These are phyloP conservation scores for Leucoraja ocellata DNA, from an alignment of 2,797 vertebrate genomes.

Conservation along the genomic window DNA sequence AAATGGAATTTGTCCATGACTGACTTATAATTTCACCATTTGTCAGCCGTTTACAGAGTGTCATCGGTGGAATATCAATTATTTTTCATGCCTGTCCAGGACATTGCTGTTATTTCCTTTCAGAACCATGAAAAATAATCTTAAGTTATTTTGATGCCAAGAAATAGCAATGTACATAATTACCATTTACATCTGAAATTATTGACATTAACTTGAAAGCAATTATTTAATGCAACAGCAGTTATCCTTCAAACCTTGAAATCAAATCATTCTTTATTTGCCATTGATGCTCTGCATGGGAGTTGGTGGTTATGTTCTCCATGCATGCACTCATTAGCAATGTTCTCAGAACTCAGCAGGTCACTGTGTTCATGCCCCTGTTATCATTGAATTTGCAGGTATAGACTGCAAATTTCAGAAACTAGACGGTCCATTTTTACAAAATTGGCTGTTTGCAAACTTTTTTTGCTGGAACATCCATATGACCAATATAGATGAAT, in stretches of 20 bases:
- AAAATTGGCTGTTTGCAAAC: background rate
- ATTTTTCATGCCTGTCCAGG: background rate
- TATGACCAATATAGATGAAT: background rate
- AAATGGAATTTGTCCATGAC: slow-evolving; percentile 11
- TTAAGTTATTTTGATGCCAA: background rate
- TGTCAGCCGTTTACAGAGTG: background rate
- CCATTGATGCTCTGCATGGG: background rate
- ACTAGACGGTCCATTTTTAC: background rate
- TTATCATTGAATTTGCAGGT: background rate
- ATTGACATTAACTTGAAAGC: slow-evolving; percentile 1
- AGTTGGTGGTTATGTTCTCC: background rate
- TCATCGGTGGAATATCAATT: background rate
- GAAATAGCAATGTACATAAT: slow-evolving; percentile 1
- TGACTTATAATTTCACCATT: slow-evolving; percentile 21
- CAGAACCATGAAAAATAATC: slow-evolving; percentile 12
- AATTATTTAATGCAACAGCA: slow-evolving; percentile 14
- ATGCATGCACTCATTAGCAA: background rate
- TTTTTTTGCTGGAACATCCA: background rate
- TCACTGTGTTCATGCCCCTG: background rate
- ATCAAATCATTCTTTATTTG: background rate
- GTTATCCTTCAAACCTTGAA: background rate
- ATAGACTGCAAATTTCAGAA: background rate
- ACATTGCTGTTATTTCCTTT: slow-evolving; percentile 22
- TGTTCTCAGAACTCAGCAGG: background rate
- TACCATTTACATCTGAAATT: slow-evolving; percentile 26